phyloP scores from a whole-genome alignment of 2,888 invertebrate genomes.

The Dryobota labecula region DNA sequence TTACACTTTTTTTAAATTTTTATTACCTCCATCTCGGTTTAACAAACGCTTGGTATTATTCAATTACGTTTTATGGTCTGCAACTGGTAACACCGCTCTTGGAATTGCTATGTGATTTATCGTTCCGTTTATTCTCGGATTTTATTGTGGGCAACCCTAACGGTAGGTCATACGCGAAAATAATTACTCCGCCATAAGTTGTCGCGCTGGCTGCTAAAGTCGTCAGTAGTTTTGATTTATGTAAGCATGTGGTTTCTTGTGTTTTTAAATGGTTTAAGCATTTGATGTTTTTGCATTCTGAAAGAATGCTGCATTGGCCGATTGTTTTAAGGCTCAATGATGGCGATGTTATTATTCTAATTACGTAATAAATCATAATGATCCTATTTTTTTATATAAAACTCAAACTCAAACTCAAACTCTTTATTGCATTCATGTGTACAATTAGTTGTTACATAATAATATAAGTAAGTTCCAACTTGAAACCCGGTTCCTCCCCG shows the following conservation, averaged over 20 bases:
- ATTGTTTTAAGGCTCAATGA: neutral
- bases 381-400: too few species aligned
- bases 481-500: too few species aligned
- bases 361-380: too few species aligned
- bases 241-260: constrained; percentile 55
- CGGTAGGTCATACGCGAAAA: constrained; percentile 61
- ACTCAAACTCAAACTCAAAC: too few species aligned
- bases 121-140: constrained; percentile 77
- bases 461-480: too few species aligned
- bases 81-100: constrained; percentile 79
- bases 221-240: constrained; percentile 57
- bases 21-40: constrained; percentile 72
- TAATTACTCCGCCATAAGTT: constrained; percentile 53
- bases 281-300: constrained; percentile 41
- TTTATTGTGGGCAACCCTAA: constrained; percentile 78
- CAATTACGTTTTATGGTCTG: constrained; percentile 85
- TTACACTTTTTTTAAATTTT: constrained; percentile 71
- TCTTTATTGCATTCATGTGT: too few species aligned
- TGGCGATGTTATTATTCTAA: neutral
- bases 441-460: too few species aligned
- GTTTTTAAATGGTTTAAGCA: constrained; percentile 46
- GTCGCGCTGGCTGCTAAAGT: constrained; percentile 59
- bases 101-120: constrained; percentile 84
- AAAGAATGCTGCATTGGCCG: neutral
- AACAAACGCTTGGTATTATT: constrained; percentile 76